These are phyloP conservation scores for Blennius ocellaris DNA, from an alignment of 2,113 vertebrate genomes.

Conservation along the genomic window DNA sequence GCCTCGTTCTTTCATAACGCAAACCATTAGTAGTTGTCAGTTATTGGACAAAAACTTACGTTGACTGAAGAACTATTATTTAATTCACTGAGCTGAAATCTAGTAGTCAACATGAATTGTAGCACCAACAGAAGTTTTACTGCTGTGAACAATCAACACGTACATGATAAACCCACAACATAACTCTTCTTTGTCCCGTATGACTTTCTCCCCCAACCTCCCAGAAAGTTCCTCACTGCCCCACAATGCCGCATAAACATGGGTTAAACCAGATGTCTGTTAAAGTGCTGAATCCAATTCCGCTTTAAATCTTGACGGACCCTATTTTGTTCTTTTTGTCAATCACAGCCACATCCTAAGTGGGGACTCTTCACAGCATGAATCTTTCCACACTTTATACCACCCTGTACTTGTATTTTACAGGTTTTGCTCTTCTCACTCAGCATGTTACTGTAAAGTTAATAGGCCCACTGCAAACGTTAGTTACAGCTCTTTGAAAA, in stretches of 20 bases:
- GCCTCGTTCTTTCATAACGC: too few species aligned
- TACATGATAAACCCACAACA: constrained; percentile 40
- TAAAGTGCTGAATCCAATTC: constrained; percentile 40
- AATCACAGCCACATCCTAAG: constrained; percentile 71
- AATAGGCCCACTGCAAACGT: constrained; percentile 66
- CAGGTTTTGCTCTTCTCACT: constrained; percentile 60
- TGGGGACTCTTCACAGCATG: constrained; percentile 57
- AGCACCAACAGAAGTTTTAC: constrained; percentile 11
- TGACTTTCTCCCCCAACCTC: constrained; percentile 51
- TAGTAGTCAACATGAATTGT: constrained; percentile 11
- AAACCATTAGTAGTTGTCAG: too few species aligned
- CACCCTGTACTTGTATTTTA: constrained; percentile 51
- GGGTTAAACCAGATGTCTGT: constrained; percentile 71
- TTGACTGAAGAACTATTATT: background rate
- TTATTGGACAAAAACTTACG: too few species aligned
- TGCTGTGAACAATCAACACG: constrained; percentile 25
- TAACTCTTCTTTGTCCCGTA: constrained; percentile 35
- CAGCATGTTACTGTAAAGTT: constrained; percentile 69
- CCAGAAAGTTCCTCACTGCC: constrained; percentile 62
- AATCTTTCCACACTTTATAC: constrained; percentile 53
- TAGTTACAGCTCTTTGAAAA: constrained; percentile 60
- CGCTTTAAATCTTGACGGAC: constrained; percentile 61
- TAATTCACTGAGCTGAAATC: background rate
- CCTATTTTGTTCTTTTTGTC: constrained; percentile 61
- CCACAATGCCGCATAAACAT: constrained; percentile 63